Evolutionary conservation across 2,113 vertebrate species (phyloP).

Genomic region (Phalacrocorax carbo): DNA sequence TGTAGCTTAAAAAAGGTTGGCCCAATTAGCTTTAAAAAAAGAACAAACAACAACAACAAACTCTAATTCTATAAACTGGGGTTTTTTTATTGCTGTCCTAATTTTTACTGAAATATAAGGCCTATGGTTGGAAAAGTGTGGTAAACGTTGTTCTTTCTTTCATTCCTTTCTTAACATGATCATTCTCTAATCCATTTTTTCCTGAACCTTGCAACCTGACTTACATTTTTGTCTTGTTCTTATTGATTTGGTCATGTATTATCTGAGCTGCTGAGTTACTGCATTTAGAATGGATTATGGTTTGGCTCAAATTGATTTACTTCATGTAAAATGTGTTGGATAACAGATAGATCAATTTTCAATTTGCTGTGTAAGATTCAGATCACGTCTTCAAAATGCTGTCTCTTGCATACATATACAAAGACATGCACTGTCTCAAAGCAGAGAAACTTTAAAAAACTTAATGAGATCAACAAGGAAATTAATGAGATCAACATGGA

Average conservation of each 20-base stretch:
- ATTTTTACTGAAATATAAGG: neutral
- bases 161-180: neutral
- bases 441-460: neutral
- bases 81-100: neutral
- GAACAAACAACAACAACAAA: too few relatives aligned
- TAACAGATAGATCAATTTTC: slow-evolving; percentile 1
- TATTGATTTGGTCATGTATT: slow-evolving; percentile 18
- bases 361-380: neutral
- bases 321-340: neutral
- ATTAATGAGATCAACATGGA: neutral
- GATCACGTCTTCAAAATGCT: neutral
- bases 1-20: neutral
- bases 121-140: neutral
- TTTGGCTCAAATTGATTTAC: slow-evolving; percentile 17
- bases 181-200: neutral
- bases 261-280: neutral
- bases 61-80: neutral
- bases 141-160: neutral
- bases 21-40: neutral
- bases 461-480: neutral
- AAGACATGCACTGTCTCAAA: neutral
- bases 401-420: neutral
- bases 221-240: slow-evolving; percentile 33
- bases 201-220: neutral
- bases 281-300: slow-evolving; percentile 22